phyloP scores from a whole-genome alignment of 2,113 vertebrate genomes.

The Rhinopomastus cyanomelas region DNA sequence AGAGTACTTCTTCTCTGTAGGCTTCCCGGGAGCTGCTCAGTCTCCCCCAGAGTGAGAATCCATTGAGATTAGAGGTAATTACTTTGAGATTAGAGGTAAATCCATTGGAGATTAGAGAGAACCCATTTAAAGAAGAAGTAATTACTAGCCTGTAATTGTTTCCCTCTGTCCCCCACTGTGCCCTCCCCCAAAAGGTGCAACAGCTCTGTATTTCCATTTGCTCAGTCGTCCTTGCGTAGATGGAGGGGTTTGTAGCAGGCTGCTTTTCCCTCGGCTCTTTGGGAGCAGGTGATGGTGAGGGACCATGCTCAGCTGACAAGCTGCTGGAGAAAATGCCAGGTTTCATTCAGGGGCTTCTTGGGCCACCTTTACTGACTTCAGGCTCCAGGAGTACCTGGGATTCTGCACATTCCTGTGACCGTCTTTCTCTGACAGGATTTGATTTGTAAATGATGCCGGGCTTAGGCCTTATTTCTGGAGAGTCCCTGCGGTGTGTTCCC shows the following conservation, averaged over 20 bases:
- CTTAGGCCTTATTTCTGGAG: not conserved
- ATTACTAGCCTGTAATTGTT: constrained; percentile 68
- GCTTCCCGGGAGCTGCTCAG: not conserved
- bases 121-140: constrained; percentile 66
- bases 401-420: not conserved
- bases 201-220: accelerated
- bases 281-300: not conserved
- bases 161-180: not conserved
- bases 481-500: not conserved
- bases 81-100: constrained; percentile 71
- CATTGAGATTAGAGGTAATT: constrained; percentile 62
- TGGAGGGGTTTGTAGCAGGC: accelerated
- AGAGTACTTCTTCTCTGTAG: not conserved
- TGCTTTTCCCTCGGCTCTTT: not conserved
- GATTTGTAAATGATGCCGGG: not conserved
- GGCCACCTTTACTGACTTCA: not conserved
- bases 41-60: constrained; percentile 38
- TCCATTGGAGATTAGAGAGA: constrained; percentile 50
- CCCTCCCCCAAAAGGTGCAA: not conserved
- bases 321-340: not conserved
- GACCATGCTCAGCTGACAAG: not conserved
- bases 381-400: not conserved
- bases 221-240: not conserved
- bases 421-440: not conserved
- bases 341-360: not conserved